Conservation (phyloP, 2,888 invertebrate genomes). For the Venustoraphidia nigricollis region DNA sequence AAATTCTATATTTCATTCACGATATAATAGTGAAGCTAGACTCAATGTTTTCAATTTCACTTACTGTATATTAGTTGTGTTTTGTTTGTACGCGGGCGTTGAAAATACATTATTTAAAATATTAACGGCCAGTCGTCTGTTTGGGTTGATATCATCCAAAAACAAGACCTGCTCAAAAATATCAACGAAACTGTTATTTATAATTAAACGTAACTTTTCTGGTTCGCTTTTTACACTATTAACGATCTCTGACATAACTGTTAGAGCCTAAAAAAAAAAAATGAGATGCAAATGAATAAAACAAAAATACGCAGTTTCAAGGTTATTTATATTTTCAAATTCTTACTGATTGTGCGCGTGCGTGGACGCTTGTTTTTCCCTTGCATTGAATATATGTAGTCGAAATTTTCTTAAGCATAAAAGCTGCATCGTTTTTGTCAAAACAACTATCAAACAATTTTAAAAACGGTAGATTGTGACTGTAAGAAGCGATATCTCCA, state of each 20-base stretch:
- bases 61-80: conserved; percentile 7
- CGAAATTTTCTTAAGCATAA: conserved; percentile 13
- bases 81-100: conserved; percentile 7
- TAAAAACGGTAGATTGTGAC: neutral
- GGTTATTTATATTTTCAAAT: too few species aligned
- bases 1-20: too few species aligned
- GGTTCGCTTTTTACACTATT: conserved; percentile 10
- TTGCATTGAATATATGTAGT: conserved; percentile 13
- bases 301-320: too few species aligned
- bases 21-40: neutral
- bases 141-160: conserved; percentile 15
- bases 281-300: conserved; percentile 3
- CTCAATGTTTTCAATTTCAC: neutral
- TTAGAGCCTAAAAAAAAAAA: conserved; percentile 16
- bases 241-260: conserved; percentile 15
- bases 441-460: conserved; percentile 8
- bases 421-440: conserved; percentile 9
- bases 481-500: conserved; percentile 6
- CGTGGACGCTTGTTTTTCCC: conserved; percentile 12
- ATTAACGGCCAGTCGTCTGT: conserved; percentile 14
- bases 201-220: conserved; percentile 12
- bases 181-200: conserved; percentile 13
- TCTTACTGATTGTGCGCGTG: conserved; percentile 14
- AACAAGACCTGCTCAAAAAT: conserved; percentile 20
- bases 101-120: conserved; percentile 10